These are phyloP conservation scores for Garrulus glandarius DNA, from an alignment of 2,797 vertebrate genomes.

Conservation along the genomic window DNA sequence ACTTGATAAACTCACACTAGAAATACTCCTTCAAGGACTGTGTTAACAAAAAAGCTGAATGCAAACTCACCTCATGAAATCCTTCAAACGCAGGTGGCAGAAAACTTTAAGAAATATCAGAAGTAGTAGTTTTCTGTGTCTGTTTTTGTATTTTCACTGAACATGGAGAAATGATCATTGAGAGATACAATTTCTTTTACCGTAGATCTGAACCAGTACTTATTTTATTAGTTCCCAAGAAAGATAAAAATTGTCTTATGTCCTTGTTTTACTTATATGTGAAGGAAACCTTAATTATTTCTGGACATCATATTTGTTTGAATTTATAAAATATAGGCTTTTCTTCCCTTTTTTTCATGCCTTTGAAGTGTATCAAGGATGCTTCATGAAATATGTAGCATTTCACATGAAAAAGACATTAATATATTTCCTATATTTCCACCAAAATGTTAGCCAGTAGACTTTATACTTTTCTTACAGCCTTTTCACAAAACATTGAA, in stretches of 20 bases:
- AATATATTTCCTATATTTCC: background rate
- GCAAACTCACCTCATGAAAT: background rate
- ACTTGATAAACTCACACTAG: background rate
- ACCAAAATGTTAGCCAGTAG: background rate
- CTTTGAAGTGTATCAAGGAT: background rate
- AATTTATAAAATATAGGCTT: background rate
- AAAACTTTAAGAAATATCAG: background rate
- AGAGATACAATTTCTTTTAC: background rate
- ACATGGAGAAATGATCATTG: background rate
- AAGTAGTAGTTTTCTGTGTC: background rate
- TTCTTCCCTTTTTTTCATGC: background rate
- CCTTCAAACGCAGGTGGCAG: background rate
- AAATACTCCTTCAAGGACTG: background rate
- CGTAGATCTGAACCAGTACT: background rate
- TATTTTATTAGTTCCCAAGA: background rate
- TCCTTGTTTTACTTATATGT: background rate
- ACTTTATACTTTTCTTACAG: background rate
- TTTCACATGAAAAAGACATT: background rate
- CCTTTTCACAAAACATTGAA: background rate
- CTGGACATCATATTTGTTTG: background rate
- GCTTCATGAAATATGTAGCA: background rate
- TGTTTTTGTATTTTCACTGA: background rate
- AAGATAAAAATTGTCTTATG: fast-evolving
- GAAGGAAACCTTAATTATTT: background rate
- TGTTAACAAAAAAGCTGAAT: background rate